Conservation (phyloP, 2,888 invertebrate genomes). For the Leuctra nigra region DNA sequence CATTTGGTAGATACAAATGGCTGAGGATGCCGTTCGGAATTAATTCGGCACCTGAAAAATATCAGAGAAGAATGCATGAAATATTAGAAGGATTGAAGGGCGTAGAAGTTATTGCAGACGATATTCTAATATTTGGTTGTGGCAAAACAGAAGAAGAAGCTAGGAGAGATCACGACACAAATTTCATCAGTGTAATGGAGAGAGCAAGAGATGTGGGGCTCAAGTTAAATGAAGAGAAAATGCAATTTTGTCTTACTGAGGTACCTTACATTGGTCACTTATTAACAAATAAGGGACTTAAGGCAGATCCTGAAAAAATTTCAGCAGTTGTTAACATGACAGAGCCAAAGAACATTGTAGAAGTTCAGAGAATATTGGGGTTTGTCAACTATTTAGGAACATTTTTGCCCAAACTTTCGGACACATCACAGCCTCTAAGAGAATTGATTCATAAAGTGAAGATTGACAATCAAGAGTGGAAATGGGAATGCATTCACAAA, state of each 20-base stretch:
- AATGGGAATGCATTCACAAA: slow-evolving; percentile 1
- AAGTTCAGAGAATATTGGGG: background rate
- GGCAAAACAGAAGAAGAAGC: slow-evolving; percentile 26
- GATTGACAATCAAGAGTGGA: too few species aligned
- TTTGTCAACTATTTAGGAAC: background rate
- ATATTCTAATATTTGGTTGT: slow-evolving; percentile 26
- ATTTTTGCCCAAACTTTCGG: background rate
- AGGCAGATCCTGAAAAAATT: background rate
- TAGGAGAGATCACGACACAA: slow-evolving; percentile 25
- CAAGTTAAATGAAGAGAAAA: background rate
- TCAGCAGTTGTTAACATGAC: background rate
- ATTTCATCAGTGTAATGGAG: slow-evolving; percentile 15
- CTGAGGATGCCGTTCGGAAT: too few species aligned
- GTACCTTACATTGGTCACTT: background rate
- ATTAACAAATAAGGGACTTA: background rate
- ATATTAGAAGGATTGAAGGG: slow-evolving; percentile 24
- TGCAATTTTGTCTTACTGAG: background rate
- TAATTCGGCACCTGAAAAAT: slow-evolving; percentile 27
- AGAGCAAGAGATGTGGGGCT: background rate
- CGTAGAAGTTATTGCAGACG: slow-evolving; percentile 27
- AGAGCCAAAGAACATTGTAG: background rate
- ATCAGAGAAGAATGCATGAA: slow-evolving; percentile 24
- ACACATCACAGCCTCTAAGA: too few species aligned
- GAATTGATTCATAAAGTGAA: too few species aligned
- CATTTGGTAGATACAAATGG: slow-evolving; percentile 29